phyloP scores from a whole-genome alignment of 2,113 vertebrate genomes.

The Apodemus sylvaticus region DNA sequence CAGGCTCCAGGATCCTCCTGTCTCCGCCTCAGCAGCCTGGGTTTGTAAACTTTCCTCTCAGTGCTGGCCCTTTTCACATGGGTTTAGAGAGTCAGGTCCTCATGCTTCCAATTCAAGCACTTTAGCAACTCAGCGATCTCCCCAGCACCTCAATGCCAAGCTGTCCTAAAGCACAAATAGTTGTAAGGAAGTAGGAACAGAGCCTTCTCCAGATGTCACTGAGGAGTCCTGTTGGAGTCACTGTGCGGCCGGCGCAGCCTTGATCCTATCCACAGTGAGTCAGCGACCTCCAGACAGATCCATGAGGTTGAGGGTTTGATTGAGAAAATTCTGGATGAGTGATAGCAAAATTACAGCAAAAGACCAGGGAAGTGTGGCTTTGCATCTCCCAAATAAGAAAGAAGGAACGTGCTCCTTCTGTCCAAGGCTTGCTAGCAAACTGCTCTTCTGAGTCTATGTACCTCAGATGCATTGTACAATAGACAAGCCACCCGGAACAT shows the following conservation, averaged over 20 bases:
- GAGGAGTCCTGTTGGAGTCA: not conserved
- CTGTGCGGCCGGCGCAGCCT: accelerated
- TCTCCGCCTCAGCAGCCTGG: no score
- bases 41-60: no score
- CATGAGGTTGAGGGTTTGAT: not conserved
- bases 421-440: not conserved
- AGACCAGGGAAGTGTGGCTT: not conserved
- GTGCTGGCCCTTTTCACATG: not conserved
- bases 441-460: not conserved
- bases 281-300: not conserved
- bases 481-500: no score
- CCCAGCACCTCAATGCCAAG: not conserved
- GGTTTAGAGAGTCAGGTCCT: not conserved
- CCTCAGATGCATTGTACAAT: not conserved
- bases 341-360: not conserved
- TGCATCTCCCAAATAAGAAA: not conserved
- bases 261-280: not conserved
- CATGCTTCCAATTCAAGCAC: not conserved
- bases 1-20: not conserved
- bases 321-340: not conserved
- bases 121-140: not conserved
- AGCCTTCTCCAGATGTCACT: not conserved
- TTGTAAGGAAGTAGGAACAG: not conserved
- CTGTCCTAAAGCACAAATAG: not conserved
- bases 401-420: not conserved